Evolutionary conservation across 1,140 invertebrate genomes (phyloP), one percentile per base, ranked within the genome.

Genomic region (Leucophenga varia): DNA sequence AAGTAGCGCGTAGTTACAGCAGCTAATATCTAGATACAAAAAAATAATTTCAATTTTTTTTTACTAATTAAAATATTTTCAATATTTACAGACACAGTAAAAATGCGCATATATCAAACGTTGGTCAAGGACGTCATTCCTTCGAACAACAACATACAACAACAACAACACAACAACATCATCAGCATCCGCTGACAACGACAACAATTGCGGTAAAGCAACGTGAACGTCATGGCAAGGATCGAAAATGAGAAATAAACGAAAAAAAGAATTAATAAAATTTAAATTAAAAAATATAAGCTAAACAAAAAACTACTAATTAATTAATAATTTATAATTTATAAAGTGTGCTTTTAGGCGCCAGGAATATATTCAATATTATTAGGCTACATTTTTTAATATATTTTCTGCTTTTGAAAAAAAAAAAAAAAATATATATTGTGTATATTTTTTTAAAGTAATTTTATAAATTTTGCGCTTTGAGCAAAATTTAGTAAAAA

Each of bases 401-500:
- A n/a, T n/a, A n/a, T n/a, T n/a, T n/a, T n/a, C n/a, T n/a, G n/a
- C n/a, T n/a, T n/a, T 25, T 25, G 22, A 25, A 25, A 6, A 25
- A 25, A n/a, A n/a, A n/a, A n/a, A n/a, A n/a, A n/a, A n/a, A n/a
- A n/a, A n/a, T n/a, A n/a, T n/a, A n/a, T 25, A 25, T 6, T 25
- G 5, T 25, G 5, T 25, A 6, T 25, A 25, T 25, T 25, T 6
- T 25, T 25, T 25, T 25, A 25, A 25, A 25, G 63, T 67, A 67
- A 67, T 67, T 67, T 67, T 57, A 59, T 55, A 63, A 67, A 63
- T 63, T 67, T 65, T 67, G 54, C 22, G 37, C 36, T 31, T 44
- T 52, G 14, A 52, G 34, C 43, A 61, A 64, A 64, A 64, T 64
- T 64, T 65, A 55, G 65, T 59, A 30, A 22, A 49, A 67, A 67